Conservation (phyloP, 2,113 vertebrate genomes). For the Eurystomus gularis region DNA sequence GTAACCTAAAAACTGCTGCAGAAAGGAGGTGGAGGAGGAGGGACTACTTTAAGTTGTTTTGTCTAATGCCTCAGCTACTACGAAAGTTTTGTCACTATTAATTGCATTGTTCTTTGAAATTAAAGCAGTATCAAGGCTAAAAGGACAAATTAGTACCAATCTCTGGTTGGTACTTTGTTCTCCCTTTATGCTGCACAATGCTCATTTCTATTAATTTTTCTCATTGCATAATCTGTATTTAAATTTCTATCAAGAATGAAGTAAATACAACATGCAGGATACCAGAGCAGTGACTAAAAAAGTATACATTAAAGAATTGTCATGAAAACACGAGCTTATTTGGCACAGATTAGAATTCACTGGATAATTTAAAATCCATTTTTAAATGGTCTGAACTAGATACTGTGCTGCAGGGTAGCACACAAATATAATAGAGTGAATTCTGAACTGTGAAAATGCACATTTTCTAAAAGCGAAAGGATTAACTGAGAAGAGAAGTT, state of each 20-base stretch:
- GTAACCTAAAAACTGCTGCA: constrained; percentile 26
- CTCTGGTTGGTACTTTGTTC: not conserved
- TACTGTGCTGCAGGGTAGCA: not conserved
- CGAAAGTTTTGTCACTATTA: not conserved
- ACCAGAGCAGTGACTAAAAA: not conserved
- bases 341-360: not conserved
- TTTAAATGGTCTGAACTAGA: not conserved
- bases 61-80: not conserved
- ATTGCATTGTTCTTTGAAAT: not conserved
- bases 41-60: constrained; percentile 27
- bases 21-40: constrained; percentile 11
- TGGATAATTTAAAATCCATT: not conserved
- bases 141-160: not conserved
- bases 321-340: not conserved
- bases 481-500: constrained; percentile 10
- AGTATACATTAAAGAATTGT: not conserved
- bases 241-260: not conserved
- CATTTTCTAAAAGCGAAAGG: not conserved
- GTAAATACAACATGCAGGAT: not conserved
- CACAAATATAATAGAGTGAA: not conserved
- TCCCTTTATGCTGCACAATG: not conserved
- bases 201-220: not conserved
- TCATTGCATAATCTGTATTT: not conserved
- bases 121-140: not conserved
- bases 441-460: not conserved